Conservation (phyloP, 2,888 invertebrate species). For the Rhogogaster chlorosoma region DNA sequence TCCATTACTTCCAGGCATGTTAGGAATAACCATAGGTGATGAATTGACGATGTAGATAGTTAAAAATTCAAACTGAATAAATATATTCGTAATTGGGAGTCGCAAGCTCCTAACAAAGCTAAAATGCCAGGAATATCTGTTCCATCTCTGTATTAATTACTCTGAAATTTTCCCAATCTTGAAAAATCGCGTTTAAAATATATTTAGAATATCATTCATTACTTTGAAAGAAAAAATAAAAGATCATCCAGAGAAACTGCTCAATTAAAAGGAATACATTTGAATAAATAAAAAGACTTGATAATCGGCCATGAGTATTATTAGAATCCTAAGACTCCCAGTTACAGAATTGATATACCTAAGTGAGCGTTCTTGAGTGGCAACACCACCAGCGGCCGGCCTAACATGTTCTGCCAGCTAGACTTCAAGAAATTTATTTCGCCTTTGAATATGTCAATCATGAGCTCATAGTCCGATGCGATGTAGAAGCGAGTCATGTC, state of each 20-base stretch:
- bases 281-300: constrained; percentile 55
- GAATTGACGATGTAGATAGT: constrained; percentile 43
- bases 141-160: not conserved
- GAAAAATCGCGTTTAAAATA: not conserved
- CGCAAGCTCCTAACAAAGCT: constrained; percentile 60
- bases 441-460: constrained; percentile 98
- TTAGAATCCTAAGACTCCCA: constrained; percentile 54
- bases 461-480: constrained; percentile 97
- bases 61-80: constrained; percentile 57
- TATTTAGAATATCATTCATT: not conserved
- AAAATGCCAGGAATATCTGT: constrained; percentile 57
- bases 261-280: not conserved
- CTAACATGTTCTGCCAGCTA: constrained; percentile 98
- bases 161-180: not conserved
- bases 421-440: constrained; percentile 99
- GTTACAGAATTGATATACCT: constrained; percentile 82
- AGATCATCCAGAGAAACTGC: not conserved
- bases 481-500: constrained; percentile 99
- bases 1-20: constrained; percentile 47
- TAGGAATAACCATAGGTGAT: constrained; percentile 49
- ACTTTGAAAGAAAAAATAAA: not conserved
- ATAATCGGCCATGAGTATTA: constrained; percentile 48
- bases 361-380: constrained; percentile 92
- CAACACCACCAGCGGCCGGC: constrained; percentile 96
- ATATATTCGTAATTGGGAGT: constrained; percentile 42